Conservation (phyloP, 2,113 vertebrate species). For the Thoracochromis brauschi region DNA sequence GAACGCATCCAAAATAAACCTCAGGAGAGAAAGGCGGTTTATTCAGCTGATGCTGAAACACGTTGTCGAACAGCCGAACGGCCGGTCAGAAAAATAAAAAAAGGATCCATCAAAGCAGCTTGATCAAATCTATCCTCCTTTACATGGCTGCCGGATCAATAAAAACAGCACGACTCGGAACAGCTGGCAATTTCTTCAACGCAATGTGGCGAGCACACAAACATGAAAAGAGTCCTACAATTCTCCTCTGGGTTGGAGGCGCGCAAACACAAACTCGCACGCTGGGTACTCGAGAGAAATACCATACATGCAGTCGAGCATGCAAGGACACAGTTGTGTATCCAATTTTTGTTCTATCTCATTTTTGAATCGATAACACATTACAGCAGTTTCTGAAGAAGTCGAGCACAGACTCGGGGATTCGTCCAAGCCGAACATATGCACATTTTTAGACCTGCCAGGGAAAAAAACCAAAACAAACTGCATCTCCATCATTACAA, state of each 20-base stretch:
- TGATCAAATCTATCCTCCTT: neutral
- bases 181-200: neutral
- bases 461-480: neutral
- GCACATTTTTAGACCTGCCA: neutral
- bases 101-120: neutral
- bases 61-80: neutral
- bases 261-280: neutral
- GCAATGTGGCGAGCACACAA: neutral
- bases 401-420: neutral
- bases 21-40: neutral
- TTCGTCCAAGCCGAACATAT: neutral
- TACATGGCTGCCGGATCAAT: neutral
- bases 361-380: constrained; percentile 56
- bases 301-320: neutral
- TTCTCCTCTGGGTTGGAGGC: neutral
- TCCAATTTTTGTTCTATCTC: neutral
- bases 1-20: neutral
- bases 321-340: neutral
- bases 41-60: neutral
- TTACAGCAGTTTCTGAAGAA: constrained; percentile 46
- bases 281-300: neutral
- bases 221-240: neutral
- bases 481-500: neutral
- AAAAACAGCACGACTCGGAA: neutral
- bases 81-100: neutral